Base-by-base conservation (phyloP, 37 sponge, comb jelly and placozoan genomes). In the Oopsacas minuta region DNA sequence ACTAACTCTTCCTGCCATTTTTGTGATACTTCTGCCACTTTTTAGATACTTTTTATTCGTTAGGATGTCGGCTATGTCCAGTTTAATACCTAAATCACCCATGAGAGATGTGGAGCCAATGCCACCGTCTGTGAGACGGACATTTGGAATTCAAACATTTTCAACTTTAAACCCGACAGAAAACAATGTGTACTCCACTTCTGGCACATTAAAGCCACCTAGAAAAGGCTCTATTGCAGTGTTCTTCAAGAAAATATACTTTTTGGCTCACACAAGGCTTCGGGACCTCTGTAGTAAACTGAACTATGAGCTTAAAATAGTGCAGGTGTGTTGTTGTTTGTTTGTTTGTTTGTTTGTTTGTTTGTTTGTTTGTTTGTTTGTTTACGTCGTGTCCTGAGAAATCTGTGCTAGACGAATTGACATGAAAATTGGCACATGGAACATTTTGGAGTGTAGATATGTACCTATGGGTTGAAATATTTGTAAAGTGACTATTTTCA, bases 31-130 rank as follows among this genome's bases (percentile, higher is more conserved):
- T n/a, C n/a, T n/a, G n/a, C n/a, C n/a, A n/a, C n/a, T n/a, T n/a
- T n/a, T n/a, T n/a, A n/a, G n/a, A n/a, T 61, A 25, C 28, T 61
- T n/a, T 34, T 32, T 20, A 32, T 61, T 61, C 30, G 1, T 32
- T 61, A 61, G 75, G 75, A 61, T 61, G 75, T 61, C 75, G 30
- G 75, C 75, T 32, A 61, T 61, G 75, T 32, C 75, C 1, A 61
- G 75, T 12, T 61, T 61, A 7, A 61, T 61, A 32, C 75, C 75
- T n/a, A 61, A 61, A n/a, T 25, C 75, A 3, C 30, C 75, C 22
- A 61, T 34, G 3, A 61, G 28, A 25, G 20, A n/a, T n/a, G 8
- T 15, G 15, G 49, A 17, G 8, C 49, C 49, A 42, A 61, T 61
- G 22, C 75, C 75, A 61, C 75, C 75, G 7, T 3, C 75, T 20